Conservation (phyloP, 2,113 vertebrate species). For the Crotalus horridus region DNA sequence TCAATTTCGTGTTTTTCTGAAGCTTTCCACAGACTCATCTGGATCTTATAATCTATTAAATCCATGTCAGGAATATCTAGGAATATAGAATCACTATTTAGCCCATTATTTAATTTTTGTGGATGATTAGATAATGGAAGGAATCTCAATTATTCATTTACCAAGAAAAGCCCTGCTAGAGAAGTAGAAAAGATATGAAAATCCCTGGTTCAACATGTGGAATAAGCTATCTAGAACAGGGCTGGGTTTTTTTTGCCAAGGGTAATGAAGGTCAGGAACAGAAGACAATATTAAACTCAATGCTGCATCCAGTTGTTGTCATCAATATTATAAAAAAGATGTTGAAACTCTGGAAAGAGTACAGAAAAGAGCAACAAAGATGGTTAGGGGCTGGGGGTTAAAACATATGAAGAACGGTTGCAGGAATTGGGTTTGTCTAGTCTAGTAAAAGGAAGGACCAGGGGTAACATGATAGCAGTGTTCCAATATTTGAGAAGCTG, state of each 20-base stretch:
- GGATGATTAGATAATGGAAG: neutral
- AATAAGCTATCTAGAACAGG: neutral
- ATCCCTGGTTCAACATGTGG: neutral
- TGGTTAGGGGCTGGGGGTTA: too few species aligned
- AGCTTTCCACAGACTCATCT: conserved; percentile 60
- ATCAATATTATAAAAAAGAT: too few species aligned
- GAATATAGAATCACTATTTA: conserved; percentile 37
- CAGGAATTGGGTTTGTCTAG: neutral
- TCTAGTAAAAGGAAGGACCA: neutral
- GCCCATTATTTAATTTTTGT: neutral
- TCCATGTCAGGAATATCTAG: conserved; percentile 49
- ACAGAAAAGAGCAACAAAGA: too few species aligned
- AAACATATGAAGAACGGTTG: neutral
- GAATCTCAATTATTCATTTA: neutral
- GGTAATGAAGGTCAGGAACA: neutral
- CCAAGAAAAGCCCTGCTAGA: too few species aligned
- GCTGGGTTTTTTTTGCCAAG: too few species aligned
- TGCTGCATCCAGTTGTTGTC: too few species aligned
- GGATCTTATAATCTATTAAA: conserved; percentile 48
- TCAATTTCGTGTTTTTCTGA: conserved; percentile 52
- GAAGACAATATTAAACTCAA: neutral
- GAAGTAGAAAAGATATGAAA: too few species aligned
- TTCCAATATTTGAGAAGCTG: neutral
- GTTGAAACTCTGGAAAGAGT: too few species aligned
- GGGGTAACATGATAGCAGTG: neutral